phyloP scores from a whole-genome alignment of 2,888 invertebrate species.

The Nasonia oneida region DNA sequence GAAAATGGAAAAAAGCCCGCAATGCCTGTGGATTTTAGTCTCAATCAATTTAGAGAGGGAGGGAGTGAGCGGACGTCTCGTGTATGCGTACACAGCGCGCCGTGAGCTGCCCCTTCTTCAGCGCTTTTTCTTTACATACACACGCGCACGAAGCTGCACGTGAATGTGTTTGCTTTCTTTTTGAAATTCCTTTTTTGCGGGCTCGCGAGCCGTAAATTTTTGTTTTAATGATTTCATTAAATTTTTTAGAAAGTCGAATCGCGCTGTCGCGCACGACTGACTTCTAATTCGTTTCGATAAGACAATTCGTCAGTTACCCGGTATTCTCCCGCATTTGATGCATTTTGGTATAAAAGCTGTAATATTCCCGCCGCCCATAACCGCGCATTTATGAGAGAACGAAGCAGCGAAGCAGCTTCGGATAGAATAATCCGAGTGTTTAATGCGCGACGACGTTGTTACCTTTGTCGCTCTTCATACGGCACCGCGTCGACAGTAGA shows the following conservation, averaged over 20 bases:
- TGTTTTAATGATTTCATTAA: conserved; percentile 37
- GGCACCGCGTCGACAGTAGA: conserved; percentile 27
- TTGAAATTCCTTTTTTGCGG: conserved; percentile 25
- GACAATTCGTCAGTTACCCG: background rate
- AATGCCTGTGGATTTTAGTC: conserved; percentile 13
- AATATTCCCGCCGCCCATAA: no score
- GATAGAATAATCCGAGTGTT: conserved; percentile 22
- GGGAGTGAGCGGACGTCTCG: background rate
- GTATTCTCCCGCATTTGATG: background rate
- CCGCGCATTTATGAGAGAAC: background rate
- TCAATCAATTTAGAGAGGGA: conserved; percentile 21
- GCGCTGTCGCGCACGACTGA: background rate
- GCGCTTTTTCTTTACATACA: background rate
- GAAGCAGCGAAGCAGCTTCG: no score
- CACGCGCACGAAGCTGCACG: background rate
- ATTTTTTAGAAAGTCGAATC: background rate
- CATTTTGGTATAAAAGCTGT: background rate
- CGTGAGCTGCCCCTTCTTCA: background rate
- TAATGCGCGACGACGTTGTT: conserved; percentile 29
- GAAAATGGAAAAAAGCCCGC: background rate
- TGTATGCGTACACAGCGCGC: background rate
- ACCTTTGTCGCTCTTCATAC: conserved; percentile 37
- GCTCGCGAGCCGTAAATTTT: background rate
- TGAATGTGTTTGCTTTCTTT: conserved; percentile 18
- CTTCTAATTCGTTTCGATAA: background rate